Percentiles rank a stretch among this genome's conserved stretches.
Conservation (phyloP, 2,888 invertebrate species). For the Drosophila neutralis region DNA sequence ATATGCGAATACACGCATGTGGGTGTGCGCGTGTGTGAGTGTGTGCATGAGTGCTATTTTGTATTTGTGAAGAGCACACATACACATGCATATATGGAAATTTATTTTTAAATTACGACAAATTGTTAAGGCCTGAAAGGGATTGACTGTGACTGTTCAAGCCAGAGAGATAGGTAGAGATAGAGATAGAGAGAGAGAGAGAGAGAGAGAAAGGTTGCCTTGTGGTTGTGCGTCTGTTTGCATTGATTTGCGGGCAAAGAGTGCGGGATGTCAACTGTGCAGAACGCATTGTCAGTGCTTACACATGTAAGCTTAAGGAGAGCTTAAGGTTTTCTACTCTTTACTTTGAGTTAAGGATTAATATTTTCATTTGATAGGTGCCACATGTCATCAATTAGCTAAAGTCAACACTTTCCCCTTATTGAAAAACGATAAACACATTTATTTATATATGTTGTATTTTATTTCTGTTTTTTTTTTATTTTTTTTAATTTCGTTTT, state of each 20-base stretch:
- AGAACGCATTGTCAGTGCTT: not conserved
- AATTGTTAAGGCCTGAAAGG: constrained; percentile 32
- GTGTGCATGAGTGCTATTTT: constrained; percentile 7
- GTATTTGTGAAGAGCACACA: constrained; percentile 8
- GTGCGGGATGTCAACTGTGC: constrained; percentile 2
- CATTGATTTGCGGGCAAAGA: constrained; percentile 22
- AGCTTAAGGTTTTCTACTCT: not conserved
- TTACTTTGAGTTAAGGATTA: not conserved
- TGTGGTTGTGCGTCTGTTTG: not conserved
- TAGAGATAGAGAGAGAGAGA: not conserved
- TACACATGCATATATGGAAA: constrained; percentile 28
- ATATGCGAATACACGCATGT: not conserved
- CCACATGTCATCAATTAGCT: not conserved
- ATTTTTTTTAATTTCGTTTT: constrained; percentile 31
- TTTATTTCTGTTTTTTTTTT: constrained; percentile 16
- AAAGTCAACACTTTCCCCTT: too few relatives aligned
- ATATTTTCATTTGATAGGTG: not conserved
- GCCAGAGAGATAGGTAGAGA: not conserved
- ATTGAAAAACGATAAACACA: not conserved
- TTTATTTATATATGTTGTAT: constrained; percentile 5
- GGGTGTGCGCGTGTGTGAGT: not conserved
- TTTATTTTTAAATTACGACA: constrained; percentile 54
- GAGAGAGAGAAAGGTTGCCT: not conserved
- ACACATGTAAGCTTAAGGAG: not conserved
- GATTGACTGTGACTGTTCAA: not conserved